Evolutionary conservation across 1,140 invertebrate species (phyloP).

Genomic region (Drosophila tani): DNA sequence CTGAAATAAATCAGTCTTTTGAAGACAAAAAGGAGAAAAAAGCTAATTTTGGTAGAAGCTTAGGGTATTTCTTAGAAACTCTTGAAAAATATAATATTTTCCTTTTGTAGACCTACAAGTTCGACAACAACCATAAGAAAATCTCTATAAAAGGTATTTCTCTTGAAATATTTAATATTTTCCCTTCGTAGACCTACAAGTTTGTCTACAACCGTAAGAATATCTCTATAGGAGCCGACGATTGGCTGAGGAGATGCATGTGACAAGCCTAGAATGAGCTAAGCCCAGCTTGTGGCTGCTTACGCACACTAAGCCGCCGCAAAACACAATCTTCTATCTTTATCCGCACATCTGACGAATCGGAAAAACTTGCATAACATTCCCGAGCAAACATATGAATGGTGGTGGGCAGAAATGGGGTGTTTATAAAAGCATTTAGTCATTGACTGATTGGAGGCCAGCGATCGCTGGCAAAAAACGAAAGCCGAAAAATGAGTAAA

Average conservation of each 20-base stretch:
- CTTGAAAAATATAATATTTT: neutral
- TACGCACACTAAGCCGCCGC: conserved; percentile 5
- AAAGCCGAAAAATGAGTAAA: conserved; percentile 47
- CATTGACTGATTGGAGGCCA: conserved; percentile 51
- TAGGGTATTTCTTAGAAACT: neutral
- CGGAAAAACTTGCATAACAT: conserved; percentile 44
- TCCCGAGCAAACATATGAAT: neutral
- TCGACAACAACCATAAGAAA: neutral
- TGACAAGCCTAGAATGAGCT: conserved; percentile 33
- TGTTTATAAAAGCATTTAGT: conserved; percentile 40
- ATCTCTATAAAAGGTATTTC: neutral
- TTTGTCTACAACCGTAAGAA: neutral
- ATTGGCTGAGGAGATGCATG: conserved; percentile 24
- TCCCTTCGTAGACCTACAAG: neutral
- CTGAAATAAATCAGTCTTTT: neutral
- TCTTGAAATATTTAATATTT: neutral
- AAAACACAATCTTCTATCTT: conserved; percentile 14
- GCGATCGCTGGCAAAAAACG: conserved; percentile 34
- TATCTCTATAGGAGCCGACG: neutral
- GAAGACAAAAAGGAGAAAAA: neutral
- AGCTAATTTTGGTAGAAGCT: too few species aligned
- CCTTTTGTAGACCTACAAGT: neutral
- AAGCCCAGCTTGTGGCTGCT: conserved; percentile 16
- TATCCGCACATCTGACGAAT: conserved; percentile 26
- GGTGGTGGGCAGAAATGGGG: conserved; percentile 4